Conservation (phyloP, 2,113 vertebrate species). For the Mystacornis crossleyi region DNA sequence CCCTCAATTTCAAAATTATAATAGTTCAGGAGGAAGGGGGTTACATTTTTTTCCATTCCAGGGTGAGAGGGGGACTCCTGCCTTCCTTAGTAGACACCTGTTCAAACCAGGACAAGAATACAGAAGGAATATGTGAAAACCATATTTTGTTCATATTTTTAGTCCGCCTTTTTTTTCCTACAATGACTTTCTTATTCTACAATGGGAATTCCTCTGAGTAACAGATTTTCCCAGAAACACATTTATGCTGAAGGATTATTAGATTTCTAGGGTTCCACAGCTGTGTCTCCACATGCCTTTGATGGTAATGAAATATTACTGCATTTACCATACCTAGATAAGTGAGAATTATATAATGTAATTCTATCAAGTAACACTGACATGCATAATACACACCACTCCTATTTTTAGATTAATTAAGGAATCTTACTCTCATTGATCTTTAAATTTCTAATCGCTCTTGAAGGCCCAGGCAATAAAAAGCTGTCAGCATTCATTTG, state of each 20-base stretch:
- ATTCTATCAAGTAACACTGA: background rate
- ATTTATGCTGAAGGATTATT: background rate
- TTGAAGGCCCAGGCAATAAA: background rate
- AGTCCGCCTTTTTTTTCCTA: background rate
- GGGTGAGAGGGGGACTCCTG: too few relatives aligned
- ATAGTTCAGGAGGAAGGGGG: too few relatives aligned
- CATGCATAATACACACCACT: background rate
- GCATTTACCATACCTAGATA: background rate
- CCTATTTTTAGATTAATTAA: slow-evolving; percentile 20
- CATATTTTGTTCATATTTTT: background rate
- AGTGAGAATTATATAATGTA: background rate
- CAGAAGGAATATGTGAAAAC: background rate
- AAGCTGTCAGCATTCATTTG: background rate
- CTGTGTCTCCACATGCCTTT: background rate
- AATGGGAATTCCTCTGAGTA: background rate
- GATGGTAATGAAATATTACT: background rate
- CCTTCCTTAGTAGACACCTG: too few relatives aligned
- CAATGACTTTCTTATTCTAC: background rate
- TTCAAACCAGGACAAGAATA: too few relatives aligned
- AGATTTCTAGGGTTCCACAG: background rate
- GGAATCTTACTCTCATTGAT: background rate
- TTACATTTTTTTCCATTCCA: too few relatives aligned
- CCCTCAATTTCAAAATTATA: too few relatives aligned
- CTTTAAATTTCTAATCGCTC: background rate
- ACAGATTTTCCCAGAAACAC: background rate